Evolutionary conservation across 1,140 invertebrate species (phyloP), one percentile per base, ranked within the genome.

Genomic region (Diprion similis): DNA sequence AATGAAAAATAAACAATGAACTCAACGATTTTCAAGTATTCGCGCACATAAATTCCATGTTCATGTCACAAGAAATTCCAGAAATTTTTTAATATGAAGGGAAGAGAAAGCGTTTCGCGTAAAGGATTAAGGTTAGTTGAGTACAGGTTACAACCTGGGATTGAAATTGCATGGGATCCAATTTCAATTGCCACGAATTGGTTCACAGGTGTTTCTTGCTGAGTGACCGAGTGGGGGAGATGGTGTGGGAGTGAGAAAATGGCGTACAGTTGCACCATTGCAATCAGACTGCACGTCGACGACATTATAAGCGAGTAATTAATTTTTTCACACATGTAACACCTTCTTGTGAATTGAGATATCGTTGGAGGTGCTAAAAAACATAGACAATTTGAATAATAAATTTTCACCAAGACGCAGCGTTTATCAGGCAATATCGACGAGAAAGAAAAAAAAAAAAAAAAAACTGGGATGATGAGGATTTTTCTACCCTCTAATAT

Each of bases 171-270:
- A 17, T 59, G 51, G 11, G 2, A 59, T 17, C 51, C 51, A 59
- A 59, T 59, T 59, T 59, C 51, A 59, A 59, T 59, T 59, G 51
- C 51, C 51, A 59, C n/a, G 51, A 59, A 59, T 59, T 59, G 51
- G 51, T 15, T 59, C 51, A 13, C 51, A 59, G 51, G 51, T 59
- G 51, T 59, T 59, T 59, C 51, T 17, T 59, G 51, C 51, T 59
- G 51, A 59, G 51, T 59, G 51, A 59, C n/a, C 51, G 51, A 59
- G 51, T 17, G 24, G 51, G 51, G 6, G 51, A 59, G n/a, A 59
- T 8, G 9, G 11, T 59, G n/a, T 59, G 0, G 51, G 51, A 17
- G 51, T 59, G 51, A 59, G 51, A 0, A 59, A 59, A 59, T 59
- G 51, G 4, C 3, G 51, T 59, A 59, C 24, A 37, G 24, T 6